Percentiles rank a stretch among this genome's conserved stretches.
Evolutionary conservation across 2,797 vertebrate genomes (phyloP).

Genomic region (Eutrigla gurnardus): DNA sequence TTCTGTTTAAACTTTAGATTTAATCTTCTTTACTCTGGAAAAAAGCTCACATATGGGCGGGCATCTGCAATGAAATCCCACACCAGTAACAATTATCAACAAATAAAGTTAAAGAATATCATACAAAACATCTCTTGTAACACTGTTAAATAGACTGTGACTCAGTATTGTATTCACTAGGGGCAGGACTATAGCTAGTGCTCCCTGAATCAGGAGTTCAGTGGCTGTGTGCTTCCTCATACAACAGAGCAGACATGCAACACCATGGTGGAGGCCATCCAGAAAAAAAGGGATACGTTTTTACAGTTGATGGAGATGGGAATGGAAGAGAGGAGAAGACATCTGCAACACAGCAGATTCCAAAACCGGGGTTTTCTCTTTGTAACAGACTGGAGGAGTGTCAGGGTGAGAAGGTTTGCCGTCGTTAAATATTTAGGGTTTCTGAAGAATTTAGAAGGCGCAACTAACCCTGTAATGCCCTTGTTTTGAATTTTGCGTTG

Average conservation of each 20-base stretch:
- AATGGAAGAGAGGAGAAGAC: conserved; percentile 59
- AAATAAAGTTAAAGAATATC: conserved; percentile 97
- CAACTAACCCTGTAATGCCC: conserved; percentile 62
- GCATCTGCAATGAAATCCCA: conserved; percentile 89
- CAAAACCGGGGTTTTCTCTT: conserved; percentile 29
- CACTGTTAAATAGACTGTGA: conserved; percentile 95
- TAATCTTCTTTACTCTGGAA: conserved; percentile 89
- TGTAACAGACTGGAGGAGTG: conserved; percentile 8
- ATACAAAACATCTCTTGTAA: conserved; percentile 93
- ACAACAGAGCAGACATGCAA: conserved; percentile 70
- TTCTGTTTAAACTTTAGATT: conserved; percentile 79
- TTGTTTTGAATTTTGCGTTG: conserved; percentile 23
- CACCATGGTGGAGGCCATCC: conserved; percentile 55
- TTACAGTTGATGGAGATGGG: conserved; percentile 54
- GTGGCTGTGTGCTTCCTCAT: conserved; percentile 84
- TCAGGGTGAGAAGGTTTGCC: conserved; percentile 22
- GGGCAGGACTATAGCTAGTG: conserved; percentile 83
- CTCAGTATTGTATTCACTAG: conserved; percentile 84
- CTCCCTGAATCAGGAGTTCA: conserved; percentile 88
- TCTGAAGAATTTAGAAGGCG: conserved; percentile 38
- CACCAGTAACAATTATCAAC: conserved; percentile 90
- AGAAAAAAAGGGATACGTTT: conserved; percentile 28
- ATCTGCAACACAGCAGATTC: conserved; percentile 33
- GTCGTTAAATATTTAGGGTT: conserved; percentile 11
- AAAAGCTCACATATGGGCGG: conserved; percentile 86